Conservation (phyloP, 2,113 vertebrate genomes). For the Ardeotis arabs region DNA sequence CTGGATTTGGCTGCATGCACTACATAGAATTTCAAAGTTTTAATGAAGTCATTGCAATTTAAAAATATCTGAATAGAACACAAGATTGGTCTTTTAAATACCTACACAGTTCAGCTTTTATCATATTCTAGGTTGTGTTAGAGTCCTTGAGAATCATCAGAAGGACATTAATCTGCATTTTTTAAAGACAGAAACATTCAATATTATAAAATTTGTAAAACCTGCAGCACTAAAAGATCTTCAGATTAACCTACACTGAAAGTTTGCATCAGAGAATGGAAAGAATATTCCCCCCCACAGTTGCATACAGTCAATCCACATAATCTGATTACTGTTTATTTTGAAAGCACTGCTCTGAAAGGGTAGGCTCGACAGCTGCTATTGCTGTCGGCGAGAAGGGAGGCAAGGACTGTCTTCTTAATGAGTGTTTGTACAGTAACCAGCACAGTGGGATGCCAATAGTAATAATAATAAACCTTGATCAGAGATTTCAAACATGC, state of each 20-base stretch:
- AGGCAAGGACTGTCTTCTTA: background rate
- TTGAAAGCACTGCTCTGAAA: background rate
- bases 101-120: background rate
- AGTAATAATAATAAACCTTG: slow-evolving; percentile 23
- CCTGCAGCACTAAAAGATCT: background rate
- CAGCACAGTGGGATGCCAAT: background rate
- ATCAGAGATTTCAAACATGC: slow-evolving; percentile 18
- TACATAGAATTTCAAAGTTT: background rate
- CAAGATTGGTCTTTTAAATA: background rate
- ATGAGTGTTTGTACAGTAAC: slow-evolving; percentile 13
- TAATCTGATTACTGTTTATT: background rate
- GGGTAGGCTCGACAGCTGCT: background rate
- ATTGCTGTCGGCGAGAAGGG: background rate
- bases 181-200: background rate
- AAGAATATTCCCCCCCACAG: background rate
- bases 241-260: background rate
- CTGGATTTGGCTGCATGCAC: background rate
- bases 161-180: background rate
- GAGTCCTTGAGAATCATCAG: background rate
- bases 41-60: background rate
- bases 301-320: background rate
- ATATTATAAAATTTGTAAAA: background rate
- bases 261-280: background rate
- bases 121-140: background rate
- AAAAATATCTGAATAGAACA: background rate